Evolutionary conservation across 2,888 invertebrate genomes (phyloP).

Genomic region (Drosophila austrosaltans): DNA sequence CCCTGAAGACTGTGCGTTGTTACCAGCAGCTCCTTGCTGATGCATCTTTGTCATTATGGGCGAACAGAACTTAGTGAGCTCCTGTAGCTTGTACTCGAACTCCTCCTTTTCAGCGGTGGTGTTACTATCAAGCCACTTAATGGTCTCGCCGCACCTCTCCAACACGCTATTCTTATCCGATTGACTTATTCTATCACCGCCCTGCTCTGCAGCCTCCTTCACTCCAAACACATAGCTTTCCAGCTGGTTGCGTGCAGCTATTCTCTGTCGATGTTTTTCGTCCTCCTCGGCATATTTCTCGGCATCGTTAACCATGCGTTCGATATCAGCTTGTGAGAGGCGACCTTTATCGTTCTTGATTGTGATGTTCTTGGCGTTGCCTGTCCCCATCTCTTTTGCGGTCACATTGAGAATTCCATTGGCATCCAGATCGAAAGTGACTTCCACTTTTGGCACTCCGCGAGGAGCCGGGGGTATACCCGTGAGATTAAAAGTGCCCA

Average conservation of each 20-base stretch:
- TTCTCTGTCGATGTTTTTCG: slow-evolving; percentile 87
- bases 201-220: slow-evolving; percentile 88
- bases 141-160: slow-evolving; percentile 86
- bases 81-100: slow-evolving; percentile 85
- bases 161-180: slow-evolving; percentile 39
- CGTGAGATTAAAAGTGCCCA: slow-evolving; percentile 97
- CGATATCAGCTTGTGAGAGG: slow-evolving; percentile 91
- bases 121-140: slow-evolving; percentile 91
- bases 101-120: slow-evolving; percentile 90
- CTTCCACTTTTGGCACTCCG: slow-evolving; percentile 94
- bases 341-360: slow-evolving; percentile 93
- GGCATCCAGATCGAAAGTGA: slow-evolving; percentile 92
- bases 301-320: slow-evolving; percentile 90
- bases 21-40: slow-evolving; percentile 49
- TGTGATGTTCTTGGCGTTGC: slow-evolving; percentile 89
- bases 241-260: slow-evolving; percentile 88
- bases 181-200: slow-evolving; percentile 84
- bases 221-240: slow-evolving; percentile 88
- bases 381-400: slow-evolving; percentile 88
- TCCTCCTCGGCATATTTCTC: slow-evolving; percentile 90
- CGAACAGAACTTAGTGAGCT: slow-evolving; percentile 81
- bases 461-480: slow-evolving; percentile 97
- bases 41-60: slow-evolving; percentile 84
- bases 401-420: slow-evolving; percentile 97
- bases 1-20: slow-evolving; percentile 84